These are phyloP conservation scores for Loripinus fragilis DNA, from an alignment of 2,888 invertebrate genomes.

Conservation along the genomic window DNA sequence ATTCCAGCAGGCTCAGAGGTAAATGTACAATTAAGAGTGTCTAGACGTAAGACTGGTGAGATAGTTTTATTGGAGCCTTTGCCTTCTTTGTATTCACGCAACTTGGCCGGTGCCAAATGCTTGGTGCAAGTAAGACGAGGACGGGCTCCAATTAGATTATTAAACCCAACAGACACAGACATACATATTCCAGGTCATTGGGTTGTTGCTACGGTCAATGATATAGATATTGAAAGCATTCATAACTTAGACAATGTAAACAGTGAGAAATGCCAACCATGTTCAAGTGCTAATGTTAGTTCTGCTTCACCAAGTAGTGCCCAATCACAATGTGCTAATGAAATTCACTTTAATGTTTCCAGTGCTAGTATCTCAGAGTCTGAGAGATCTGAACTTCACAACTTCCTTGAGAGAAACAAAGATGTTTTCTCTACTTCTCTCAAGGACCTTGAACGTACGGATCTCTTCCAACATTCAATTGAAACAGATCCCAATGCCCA, in stretches of 20 bases:
- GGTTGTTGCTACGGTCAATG: too few relatives aligned
- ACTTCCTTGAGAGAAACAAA: too few relatives aligned
- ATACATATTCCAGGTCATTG: too few relatives aligned
- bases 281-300: not conserved
- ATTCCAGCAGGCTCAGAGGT: conserved; percentile 1
- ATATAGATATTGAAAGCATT: too few relatives aligned
- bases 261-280: too few relatives aligned
- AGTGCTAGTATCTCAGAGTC: too few relatives aligned
- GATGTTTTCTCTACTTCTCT: too few relatives aligned
- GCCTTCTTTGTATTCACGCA: not conserved
- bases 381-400: too few relatives aligned
- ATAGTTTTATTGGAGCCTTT: not conserved
- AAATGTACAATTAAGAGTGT: not conserved
- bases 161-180: too few relatives aligned
- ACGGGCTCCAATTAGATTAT: not conserved
- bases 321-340: conserved; percentile 13
- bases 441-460: too few relatives aligned
- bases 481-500: not conserved
- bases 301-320: not conserved
- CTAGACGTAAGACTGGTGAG: not conserved
- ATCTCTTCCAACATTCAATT: not conserved
- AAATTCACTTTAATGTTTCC: too few relatives aligned
- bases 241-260: too few relatives aligned
- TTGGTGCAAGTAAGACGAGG: not conserved
- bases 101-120: conserved; percentile 4